Evolutionary conservation across 2,113 vertebrate genomes (phyloP).

Genomic region (Phrynosoma platyrhinos): DNA sequence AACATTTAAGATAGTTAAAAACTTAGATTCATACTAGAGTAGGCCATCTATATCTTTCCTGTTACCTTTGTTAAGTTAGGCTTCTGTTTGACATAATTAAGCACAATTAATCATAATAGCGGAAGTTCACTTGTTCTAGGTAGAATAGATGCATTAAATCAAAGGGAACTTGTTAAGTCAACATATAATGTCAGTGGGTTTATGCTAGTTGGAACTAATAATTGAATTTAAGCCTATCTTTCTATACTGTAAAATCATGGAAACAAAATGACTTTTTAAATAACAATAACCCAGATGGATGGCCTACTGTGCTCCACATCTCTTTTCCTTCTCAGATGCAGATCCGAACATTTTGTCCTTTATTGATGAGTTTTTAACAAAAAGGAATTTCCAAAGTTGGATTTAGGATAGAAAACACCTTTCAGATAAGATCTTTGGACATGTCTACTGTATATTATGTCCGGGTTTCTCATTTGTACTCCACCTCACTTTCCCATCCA

Average conservation of each 20-base stretch:
- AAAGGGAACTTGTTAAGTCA: no score
- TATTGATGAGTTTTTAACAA: constrained; percentile 3
- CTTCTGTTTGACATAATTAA: constrained; percentile 29
- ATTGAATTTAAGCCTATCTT: background rate
- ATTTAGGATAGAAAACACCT: constrained; percentile 4
- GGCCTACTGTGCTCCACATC: constrained; percentile 1
- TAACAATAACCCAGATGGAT: background rate
- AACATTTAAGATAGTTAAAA: background rate
- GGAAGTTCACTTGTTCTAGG: no score
- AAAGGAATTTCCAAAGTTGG: background rate
- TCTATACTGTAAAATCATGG: background rate
- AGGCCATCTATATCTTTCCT: background rate
- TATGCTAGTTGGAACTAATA: no score
- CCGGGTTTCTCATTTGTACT: constrained; percentile 9
- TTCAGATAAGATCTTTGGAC: background rate
- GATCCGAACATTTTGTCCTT: constrained; percentile 6
- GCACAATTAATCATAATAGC: background rate
- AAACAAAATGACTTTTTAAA: background rate
- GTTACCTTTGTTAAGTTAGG: background rate
- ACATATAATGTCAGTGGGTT: no score
- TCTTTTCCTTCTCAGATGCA: background rate
- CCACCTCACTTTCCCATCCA: background rate
- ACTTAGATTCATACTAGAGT: background rate
- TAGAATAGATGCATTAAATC: no score
- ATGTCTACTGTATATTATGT: background rate